phyloP scores from a whole-genome alignment of 1,140 invertebrate species.

The Pseudomyrmex concolor region DNA sequence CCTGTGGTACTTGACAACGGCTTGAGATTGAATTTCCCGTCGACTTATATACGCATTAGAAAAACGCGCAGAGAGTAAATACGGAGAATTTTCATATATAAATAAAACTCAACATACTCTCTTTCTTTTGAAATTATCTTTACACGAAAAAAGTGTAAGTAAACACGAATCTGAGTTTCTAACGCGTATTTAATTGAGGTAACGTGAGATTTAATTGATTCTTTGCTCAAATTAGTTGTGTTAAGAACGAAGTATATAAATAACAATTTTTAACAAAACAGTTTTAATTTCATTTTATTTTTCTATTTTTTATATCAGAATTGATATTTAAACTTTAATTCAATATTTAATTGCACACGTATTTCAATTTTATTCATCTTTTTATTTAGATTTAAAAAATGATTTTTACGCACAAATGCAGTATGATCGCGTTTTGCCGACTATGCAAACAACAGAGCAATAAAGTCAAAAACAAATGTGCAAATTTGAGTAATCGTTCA shows the following conservation, averaged over 20 bases:
- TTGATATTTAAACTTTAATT: neutral
- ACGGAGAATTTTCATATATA: neutral
- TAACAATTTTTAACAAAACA: too few species aligned
- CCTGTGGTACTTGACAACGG: slow-evolving; percentile 15
- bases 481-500: too few species aligned
- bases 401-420: neutral
- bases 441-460: neutral
- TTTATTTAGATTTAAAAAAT: neutral
- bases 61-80: neutral
- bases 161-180: neutral
- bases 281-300: slow-evolving; percentile 1
- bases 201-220: neutral
- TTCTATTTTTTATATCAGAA: neutral
- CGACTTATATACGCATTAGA: slow-evolving; percentile 20
- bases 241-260: too few species aligned
- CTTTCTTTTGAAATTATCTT: neutral
- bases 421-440: neutral
- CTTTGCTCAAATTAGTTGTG: too few species aligned
- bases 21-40: slow-evolving; percentile 29
- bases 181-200: neutral
- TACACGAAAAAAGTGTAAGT: neutral
- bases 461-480: slow-evolving; percentile 17
- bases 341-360: neutral
- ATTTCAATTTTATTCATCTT: neutral
- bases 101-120: too few species aligned